Evolutionary conservation across 2,888 invertebrate genomes (phyloP).

Genomic region (Stenodera caucasica): DNA sequence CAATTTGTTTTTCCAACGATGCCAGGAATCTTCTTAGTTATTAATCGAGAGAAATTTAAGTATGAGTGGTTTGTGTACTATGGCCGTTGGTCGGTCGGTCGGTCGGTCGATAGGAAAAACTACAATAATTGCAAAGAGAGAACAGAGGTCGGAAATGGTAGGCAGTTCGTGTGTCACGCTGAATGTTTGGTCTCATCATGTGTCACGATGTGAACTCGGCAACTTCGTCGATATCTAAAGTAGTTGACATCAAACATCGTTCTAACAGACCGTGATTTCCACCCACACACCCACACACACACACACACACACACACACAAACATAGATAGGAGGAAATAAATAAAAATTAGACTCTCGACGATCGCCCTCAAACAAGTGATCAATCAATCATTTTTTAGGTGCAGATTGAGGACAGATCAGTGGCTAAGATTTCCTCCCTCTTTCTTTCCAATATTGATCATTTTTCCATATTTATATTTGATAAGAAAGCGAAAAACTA

Average conservation of each 20-base stretch:
- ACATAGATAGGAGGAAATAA: neutral
- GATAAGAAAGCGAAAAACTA: conserved; percentile 3
- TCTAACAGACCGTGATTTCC: conserved; percentile 47
- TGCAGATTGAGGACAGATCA: neutral
- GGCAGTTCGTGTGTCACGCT: conserved; percentile 50
- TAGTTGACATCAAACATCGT: conserved; percentile 52
- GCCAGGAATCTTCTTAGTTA: neutral
- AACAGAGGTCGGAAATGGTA: conserved; percentile 41
- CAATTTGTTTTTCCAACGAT: neutral
- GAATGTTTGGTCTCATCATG: conserved; percentile 50
- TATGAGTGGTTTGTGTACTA: too few relatives aligned
- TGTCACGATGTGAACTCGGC: conserved; percentile 52
- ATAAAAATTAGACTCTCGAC: neutral
- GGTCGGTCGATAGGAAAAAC: conserved; percentile 28
- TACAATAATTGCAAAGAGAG: conserved; percentile 35
- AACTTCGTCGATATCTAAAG: conserved; percentile 45
- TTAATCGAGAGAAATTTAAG: conserved; percentile 14
- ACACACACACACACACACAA: conserved; percentile 10
- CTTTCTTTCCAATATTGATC: neutral
- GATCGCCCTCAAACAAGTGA: conserved; percentile 25
- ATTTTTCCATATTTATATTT: too few relatives aligned
- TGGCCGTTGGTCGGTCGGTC: conserved; percentile 10
- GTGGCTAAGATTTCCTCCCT: neutral
- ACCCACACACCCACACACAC: conserved; percentile 41
- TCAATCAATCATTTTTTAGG: conserved; percentile 10